phyloP scores from a whole-genome alignment of 2,888 invertebrate genomes.

The Plagiodera versicolora region DNA sequence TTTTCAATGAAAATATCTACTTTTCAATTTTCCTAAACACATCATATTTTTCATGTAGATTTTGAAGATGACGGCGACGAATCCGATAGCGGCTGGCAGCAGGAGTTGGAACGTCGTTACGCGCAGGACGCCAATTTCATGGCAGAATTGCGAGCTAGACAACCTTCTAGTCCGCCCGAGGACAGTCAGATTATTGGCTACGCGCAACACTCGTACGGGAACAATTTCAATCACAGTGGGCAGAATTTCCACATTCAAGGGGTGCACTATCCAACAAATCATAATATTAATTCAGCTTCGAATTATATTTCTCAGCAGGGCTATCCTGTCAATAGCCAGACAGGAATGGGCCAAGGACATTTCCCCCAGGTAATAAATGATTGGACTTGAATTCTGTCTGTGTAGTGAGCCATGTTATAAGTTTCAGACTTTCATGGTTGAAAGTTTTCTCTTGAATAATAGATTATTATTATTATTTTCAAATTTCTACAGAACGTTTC shows the following conservation, averaged over 20 bases:
- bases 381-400: too few relatives aligned
- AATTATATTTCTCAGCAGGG: conserved; percentile 38
- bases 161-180: conserved; percentile 53
- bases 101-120: conserved; percentile 61
- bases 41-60: conserved; percentile 56
- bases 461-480: too few relatives aligned
- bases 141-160: conserved; percentile 60
- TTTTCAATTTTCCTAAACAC: too few relatives aligned
- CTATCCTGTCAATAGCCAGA: conserved; percentile 38
- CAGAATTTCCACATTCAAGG: conserved; percentile 37
- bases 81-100: conserved; percentile 61
- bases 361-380: conserved; percentile 43
- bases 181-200: conserved; percentile 38
- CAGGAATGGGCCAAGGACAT: conserved; percentile 40
- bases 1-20: too few relatives aligned
- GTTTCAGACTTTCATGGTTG: too few relatives aligned
- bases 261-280: conserved; percentile 38
- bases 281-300: conserved; percentile 27
- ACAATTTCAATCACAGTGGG: conserved; percentile 35
- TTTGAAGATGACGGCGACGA: conserved; percentile 71
- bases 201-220: conserved; percentile 25
- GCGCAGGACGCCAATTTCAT: conserved; percentile 63
- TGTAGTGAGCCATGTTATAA: too few relatives aligned
- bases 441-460: too few relatives aligned
- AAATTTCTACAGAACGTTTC: conserved; percentile 10